Evolutionary conservation across 2,888 invertebrate genomes (phyloP).

Genomic region (Adelognathus sp.): DNA sequence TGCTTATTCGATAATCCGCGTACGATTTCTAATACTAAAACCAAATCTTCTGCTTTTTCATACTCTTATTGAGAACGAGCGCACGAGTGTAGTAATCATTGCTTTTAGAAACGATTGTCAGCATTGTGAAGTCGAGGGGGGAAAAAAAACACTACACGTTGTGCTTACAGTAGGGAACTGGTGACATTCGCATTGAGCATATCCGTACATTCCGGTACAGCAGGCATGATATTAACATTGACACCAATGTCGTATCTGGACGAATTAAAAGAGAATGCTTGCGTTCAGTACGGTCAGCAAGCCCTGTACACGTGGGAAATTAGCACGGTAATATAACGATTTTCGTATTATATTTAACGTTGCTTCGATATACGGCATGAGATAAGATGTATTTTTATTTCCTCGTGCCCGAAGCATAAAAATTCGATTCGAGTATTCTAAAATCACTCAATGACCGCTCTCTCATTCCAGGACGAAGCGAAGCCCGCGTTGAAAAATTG

Average conservation of each 20-base stretch:
- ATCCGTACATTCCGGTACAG: slow-evolving; percentile 52
- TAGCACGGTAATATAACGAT: slow-evolving; percentile 55
- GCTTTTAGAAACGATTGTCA: background rate
- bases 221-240: slow-evolving; percentile 57
- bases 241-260: slow-evolving; percentile 46
- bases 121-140: slow-evolving; percentile 1
- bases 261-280: slow-evolving; percentile 57
- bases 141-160: slow-evolving; percentile 9
- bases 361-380: background rate
- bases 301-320: slow-evolving; percentile 50
- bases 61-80: background rate
- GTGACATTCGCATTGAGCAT: slow-evolving; percentile 59
- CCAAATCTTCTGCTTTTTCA: background rate
- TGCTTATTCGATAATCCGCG: background rate
- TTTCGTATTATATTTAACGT: slow-evolving; percentile 25
- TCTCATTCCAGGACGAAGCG: slow-evolving; percentile 32
- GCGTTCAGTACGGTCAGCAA: slow-evolving; percentile 47
- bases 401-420: background rate
- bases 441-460: background rate
- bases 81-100: background rate
- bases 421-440: background rate
- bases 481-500: slow-evolving; percentile 30
- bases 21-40: background rate
- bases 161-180: slow-evolving; percentile 58
- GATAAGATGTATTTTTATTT: slow-evolving; percentile 1